Conservation (phyloP, 2,888 invertebrate genomes). For the Drosophila demipolita region DNA sequence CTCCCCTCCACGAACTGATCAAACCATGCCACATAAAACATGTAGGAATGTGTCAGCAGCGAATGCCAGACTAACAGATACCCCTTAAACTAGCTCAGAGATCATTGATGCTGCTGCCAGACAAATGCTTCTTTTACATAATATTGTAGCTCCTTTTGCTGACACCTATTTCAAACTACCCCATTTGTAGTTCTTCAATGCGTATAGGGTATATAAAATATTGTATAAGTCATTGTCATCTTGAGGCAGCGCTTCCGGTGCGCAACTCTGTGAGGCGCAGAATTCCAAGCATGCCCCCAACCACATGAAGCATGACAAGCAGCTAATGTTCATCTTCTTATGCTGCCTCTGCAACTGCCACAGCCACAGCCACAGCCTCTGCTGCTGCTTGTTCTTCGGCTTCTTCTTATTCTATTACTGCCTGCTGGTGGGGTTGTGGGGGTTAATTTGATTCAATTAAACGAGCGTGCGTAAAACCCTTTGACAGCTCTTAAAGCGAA, state of each 20-base stretch:
- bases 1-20: neutral
- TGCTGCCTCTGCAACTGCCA: neutral
- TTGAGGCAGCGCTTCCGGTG: slow-evolving; percentile 56
- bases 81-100: neutral
- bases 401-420: slow-evolving; percentile 5
- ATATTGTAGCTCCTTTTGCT: neutral
- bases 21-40: neutral
- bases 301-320: slow-evolving; percentile 63
- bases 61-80: neutral
- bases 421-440: slow-evolving; percentile 47
- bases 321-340: slow-evolving; percentile 15
- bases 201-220: slow-evolving; percentile 31
- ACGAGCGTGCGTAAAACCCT: slow-evolving; percentile 56
- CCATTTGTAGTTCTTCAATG: neutral
- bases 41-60: neutral
- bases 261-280: slow-evolving; percentile 41
- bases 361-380: neutral
- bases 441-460: slow-evolving; percentile 80
- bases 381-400: neutral
- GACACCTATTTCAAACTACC: neutral
- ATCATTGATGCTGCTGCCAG: neutral
- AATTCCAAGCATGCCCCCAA: slow-evolving; percentile 65
- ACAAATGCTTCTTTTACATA: neutral
- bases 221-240: slow-evolving; percentile 63
- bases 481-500: slow-evolving; percentile 54